Evolutionary conservation across 2,113 vertebrate genomes (phyloP).

Genomic region (Crotalus horridus): DNA sequence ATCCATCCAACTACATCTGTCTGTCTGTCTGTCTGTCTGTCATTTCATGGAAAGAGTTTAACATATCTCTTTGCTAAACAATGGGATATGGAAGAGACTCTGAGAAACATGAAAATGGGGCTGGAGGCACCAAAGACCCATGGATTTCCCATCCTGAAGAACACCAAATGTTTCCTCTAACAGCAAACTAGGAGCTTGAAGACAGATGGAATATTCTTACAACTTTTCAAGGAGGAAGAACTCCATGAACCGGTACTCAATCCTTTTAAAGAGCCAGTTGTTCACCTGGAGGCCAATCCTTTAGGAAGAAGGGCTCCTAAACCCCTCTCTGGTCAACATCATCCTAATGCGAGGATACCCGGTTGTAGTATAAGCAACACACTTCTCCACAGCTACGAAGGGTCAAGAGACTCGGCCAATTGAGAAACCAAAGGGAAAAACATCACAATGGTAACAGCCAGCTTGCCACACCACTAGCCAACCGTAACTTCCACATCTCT

Average conservation of each 20-base stretch:
- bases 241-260: not conserved
- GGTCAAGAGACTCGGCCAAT: not conserved
- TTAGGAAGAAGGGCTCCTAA: not conserved
- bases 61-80: not conserved
- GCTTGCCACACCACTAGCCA: not conserved
- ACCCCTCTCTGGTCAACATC: not conserved
- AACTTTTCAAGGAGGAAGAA: not conserved
- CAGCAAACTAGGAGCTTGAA: not conserved
- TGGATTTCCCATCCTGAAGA: not conserved
- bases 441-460: not conserved
- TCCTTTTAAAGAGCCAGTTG: not conserved
- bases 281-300: not conserved
- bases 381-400: not conserved
- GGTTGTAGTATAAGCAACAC: not conserved
- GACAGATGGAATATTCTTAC: not conserved
- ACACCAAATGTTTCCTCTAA: not conserved
- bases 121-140: no score
- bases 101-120: not conserved
- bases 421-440: not conserved
- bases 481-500: no score
- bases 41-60: not conserved
- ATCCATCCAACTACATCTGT: not conserved
- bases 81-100: not conserved
- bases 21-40: not conserved
- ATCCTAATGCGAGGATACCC: not conserved